These are phyloP conservation scores for Pelobates cultripes DNA, from an alignment of 2,797 vertebrate species.

Conservation along the genomic window DNA sequence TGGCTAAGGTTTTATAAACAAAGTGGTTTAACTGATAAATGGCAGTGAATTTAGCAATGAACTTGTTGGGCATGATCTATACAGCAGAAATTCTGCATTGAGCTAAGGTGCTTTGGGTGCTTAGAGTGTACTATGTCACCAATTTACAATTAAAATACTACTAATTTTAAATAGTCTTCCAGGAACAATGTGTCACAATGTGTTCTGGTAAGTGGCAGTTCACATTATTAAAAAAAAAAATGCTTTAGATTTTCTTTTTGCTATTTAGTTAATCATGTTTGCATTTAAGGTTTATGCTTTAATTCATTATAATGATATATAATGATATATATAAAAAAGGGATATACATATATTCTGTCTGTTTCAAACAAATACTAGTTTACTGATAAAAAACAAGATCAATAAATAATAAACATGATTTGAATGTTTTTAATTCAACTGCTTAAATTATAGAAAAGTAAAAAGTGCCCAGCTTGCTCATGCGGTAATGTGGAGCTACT, in stretches of 20 bases:
- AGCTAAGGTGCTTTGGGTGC: too few relatives aligned
- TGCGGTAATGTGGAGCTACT: neutral
- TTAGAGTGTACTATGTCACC: neutral
- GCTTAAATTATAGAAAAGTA: slow-evolving; percentile 5
- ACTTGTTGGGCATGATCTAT: too few relatives aligned
- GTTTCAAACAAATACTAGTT: neutral
- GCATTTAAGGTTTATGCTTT: neutral
- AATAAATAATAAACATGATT: slow-evolving; percentile 11
- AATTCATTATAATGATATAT: neutral
- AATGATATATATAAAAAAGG: neutral
- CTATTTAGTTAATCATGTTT: neutral
- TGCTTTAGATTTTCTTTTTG: neutral
- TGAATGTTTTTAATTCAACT: neutral
- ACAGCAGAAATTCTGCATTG: too few relatives aligned
- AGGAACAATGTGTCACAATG: neutral
- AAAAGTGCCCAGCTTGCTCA: neutral
- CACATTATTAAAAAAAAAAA: neutral
- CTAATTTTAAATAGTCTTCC: neutral
- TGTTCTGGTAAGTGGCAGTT: neutral
- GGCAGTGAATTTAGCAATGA: too few relatives aligned
- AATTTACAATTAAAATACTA: neutral
- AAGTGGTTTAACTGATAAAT: too few relatives aligned
- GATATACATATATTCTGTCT: neutral
- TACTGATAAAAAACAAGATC: neutral
- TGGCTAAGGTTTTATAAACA: too few relatives aligned